Conservation (phyloP, 2,797 vertebrate species). For the Gymnopithys bicolor region DNA sequence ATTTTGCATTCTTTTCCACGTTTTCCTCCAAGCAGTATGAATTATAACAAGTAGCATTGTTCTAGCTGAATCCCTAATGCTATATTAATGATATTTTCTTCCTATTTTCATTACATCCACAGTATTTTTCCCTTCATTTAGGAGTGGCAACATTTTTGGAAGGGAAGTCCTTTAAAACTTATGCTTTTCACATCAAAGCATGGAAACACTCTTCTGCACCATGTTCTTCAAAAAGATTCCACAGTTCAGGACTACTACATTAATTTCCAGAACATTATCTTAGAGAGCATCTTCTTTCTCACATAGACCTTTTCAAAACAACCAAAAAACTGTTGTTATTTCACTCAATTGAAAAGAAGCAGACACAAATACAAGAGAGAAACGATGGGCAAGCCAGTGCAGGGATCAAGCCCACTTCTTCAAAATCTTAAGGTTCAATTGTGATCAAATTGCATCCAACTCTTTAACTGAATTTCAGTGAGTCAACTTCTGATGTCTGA, state of each 20-base stretch:
- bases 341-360: background rate
- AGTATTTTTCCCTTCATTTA: conserved; percentile 36
- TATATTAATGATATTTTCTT: conserved; percentile 22
- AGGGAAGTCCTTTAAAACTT: conserved; percentile 35
- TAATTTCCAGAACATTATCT: background rate
- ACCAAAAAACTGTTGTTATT: background rate
- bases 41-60: conserved; percentile 59
- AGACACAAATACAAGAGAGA: background rate
- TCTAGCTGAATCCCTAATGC: conserved; percentile 49
- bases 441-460: background rate
- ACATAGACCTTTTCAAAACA: background rate
- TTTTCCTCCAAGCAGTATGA: conserved; percentile 50
- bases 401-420: background rate
- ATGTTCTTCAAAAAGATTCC: conserved; percentile 11
- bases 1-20: conserved; percentile 56
- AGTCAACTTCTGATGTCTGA: background rate
- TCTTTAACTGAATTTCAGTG: background rate
- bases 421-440: background rate
- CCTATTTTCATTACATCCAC: background rate
- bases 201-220: background rate
- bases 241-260: background rate
- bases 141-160: conserved; percentile 39
- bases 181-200: conserved; percentile 34
- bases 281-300: background rate
- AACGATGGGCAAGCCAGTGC: background rate